phyloP scores from a whole-genome alignment of 92 coral and sea anemone genomes.

The Zoanthus sansibaricus region DNA sequence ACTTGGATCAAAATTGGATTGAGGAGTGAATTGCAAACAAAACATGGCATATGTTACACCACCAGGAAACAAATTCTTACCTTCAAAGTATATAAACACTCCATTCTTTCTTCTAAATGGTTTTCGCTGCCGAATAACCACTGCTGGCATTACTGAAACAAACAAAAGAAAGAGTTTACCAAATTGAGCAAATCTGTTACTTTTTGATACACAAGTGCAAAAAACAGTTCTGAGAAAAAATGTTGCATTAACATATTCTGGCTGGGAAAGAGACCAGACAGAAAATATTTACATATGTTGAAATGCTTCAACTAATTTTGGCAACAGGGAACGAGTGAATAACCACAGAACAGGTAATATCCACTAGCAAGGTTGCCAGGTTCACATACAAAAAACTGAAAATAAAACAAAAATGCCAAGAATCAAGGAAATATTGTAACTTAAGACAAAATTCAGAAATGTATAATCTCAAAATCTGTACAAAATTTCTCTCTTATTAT shows the following conservation, averaged over 20 bases:
- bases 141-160: slow-evolving; percentile 95
- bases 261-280: slow-evolving; percentile 39
- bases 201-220: not conserved
- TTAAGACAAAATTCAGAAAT: not conserved
- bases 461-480: not conserved
- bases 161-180: not conserved
- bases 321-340: slow-evolving; percentile 45
- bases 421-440: not conserved
- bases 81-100: slow-evolving; percentile 98
- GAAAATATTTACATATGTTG: not conserved
- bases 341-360: slow-evolving; percentile 27
- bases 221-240: not conserved
- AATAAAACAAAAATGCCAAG: not conserved
- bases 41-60: no score
- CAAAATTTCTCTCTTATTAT: no score
- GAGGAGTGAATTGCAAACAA: not conserved
- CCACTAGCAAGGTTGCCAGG: slow-evolving; percentile 40
- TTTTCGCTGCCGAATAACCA: slow-evolving; percentile 96
- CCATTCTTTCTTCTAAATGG: slow-evolving; percentile 98
- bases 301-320: slow-evolving; percentile 23
- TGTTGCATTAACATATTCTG: slow-evolving; percentile 39
- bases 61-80: slow-evolving; percentile 37
- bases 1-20: no score
- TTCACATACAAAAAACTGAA: not conserved
- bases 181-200: not conserved